Evolutionary conservation across 2,797 vertebrate genomes (phyloP), one percentile per base, ranked within the genome.

Genomic region (Distichodus sexfasciatus): DNA sequence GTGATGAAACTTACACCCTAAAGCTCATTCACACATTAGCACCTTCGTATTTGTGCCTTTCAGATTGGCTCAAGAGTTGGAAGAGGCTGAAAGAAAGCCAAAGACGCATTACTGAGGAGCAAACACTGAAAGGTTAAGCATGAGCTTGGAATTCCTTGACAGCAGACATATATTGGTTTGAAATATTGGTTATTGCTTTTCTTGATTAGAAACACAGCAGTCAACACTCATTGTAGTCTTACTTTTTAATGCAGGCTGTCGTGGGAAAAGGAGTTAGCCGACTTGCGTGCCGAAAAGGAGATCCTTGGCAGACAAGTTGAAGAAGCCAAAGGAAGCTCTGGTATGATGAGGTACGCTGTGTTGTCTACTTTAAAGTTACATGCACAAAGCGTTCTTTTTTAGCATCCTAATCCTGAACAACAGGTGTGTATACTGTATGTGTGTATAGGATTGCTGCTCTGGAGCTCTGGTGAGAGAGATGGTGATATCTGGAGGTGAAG

Each of bases 181-280:
- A n/a, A n/a, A n/a, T n/a, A n/a, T n/a, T n/a, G n/a, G n/a, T n/a
- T n/a, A n/a, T n/a, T n/a, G n/a, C n/a, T n/a, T n/a, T n/a, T n/a
- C n/a, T n/a, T n/a, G n/a, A n/a, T n/a, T n/a, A n/a, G n/a, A n/a
- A n/a, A n/a, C n/a, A n/a, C n/a, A n/a, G n/a, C n/a, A n/a, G n/a
- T n/a, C n/a, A n/a, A n/a, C n/a, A n/a, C n/a, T n/a, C n/a, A n/a
- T n/a, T n/a, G n/a, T n/a, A n/a, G n/a, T n/a, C n/a, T n/a, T n/a
- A n/a, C 15, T 28, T 35, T 58, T 10, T 59, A 10, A 31, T 1
- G 9, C 17, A 64, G 3, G 70, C 17, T 3, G 14, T 17, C 65
- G 6, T 88, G 87, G 86, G 60, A 70, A 75, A 75, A 74, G 61
- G 91, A 91, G 80, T 83, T 91, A 70, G 61, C 79, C 2, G 78